Evolutionary conservation across 2,888 invertebrate species (phyloP), one percentile per base, ranked within the genome.

Genomic region (Allolobophora icterica): DNA sequence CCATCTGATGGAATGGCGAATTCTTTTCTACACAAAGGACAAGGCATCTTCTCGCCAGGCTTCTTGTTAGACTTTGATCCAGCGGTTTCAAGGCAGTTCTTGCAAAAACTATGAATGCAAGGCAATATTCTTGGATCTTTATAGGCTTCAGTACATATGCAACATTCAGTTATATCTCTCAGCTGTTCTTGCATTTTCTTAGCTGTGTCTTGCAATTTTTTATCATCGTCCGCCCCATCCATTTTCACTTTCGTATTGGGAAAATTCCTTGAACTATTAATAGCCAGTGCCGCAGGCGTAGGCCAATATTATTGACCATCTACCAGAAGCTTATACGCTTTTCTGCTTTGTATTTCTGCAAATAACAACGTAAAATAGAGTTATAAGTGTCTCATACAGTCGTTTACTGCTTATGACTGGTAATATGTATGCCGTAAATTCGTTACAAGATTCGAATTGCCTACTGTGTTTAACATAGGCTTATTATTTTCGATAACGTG

Each of bases 231-330:
- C n/a, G 19, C n/a, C 33, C 24, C 87, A 19, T 35, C 71, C 71
- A 71, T n/a, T 71, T 71, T 71, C 71, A n/a, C 71, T 71, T 71
- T 71, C 71, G 71, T 71, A n/a, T 71, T n/a, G 71, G n/a, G 71
- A 13, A 71, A 71, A 71, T 71, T 71, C 30, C 30, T 30, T n/a
- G 71, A 6, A 71, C 71, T 71, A 71, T 71, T 11, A 71, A 71
- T 71, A 71, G 30, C 30, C 30, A n/a, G 71, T 11, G n/a, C 5
- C 1, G 15, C 19, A 45, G 17, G 17, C 13, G 45, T 13, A 45
- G 45, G 19, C 45, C 45, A n/a, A n/a, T 45, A 45, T 45, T 45
- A 45, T 45, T 45, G n/a, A n/a, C n/a, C 19, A 15, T 45, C 45
- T 45, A n/a, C n/a, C n/a, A n/a, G n/a, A n/a, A 45, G 45, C 19